These are phyloP conservation scores for Nyctibius grandis DNA, from an alignment of 2,797 vertebrate species.

Conservation along the genomic window DNA sequence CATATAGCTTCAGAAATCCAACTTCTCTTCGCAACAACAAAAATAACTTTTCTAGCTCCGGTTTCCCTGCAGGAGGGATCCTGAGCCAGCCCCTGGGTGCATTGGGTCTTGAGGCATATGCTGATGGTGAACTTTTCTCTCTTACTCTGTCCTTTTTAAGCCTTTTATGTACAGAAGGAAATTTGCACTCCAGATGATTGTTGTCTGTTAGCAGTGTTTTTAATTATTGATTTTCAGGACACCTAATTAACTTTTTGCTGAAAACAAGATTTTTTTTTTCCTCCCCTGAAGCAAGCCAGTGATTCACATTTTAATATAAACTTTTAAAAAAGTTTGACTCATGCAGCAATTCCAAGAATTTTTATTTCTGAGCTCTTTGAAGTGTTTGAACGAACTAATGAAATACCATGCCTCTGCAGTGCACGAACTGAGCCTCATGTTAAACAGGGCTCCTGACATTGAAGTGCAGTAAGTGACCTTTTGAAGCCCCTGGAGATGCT, in stretches of 20 bases:
- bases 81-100: background rate
- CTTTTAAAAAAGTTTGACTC: background rate
- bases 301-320: constrained; percentile 5
- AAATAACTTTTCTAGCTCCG: background rate
- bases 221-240: constrained; percentile 27
- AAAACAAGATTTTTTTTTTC: background rate
- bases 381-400: background rate
- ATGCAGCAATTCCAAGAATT: constrained; percentile 2
- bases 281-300: background rate
- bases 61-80: background rate
- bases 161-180: constrained; percentile 3
- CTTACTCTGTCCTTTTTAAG: background rate
- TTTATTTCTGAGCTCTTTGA: background rate
- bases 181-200: constrained; percentile 1
- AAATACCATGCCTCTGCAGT: background rate
- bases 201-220: constrained; percentile 17
- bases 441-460: background rate
- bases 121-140: constrained; percentile 24
- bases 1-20: background rate
- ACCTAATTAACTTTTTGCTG: constrained; percentile 20
- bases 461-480: background rate
- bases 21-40: background rate
- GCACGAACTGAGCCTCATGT: background rate
- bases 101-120: background rate
- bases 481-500: background rate